phyloP scores from a whole-genome alignment of 2,888 invertebrate genomes.

The Cheilosia scutellata region DNA sequence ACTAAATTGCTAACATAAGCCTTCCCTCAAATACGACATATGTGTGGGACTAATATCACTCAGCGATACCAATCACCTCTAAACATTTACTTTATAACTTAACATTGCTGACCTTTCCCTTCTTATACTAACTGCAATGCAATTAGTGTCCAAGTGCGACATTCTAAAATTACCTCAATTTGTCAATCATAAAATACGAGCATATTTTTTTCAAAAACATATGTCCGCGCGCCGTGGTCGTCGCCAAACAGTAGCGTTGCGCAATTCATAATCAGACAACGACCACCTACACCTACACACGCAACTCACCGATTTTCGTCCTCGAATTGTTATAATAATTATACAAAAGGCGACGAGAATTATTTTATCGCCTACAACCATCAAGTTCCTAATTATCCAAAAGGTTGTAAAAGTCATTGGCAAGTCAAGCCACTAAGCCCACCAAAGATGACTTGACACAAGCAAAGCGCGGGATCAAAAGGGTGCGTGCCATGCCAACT shows the following conservation, averaged over 20 bases:
- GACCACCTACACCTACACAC: slow-evolving; percentile 30
- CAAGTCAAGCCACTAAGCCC: slow-evolving; percentile 28
- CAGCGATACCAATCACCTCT: slow-evolving; percentile 42
- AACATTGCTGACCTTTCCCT: slow-evolving; percentile 10
- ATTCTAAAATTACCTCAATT: slow-evolving; percentile 58
- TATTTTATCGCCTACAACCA: slow-evolving; percentile 65
- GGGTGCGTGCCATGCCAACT: slow-evolving; percentile 64
- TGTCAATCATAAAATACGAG: slow-evolving; percentile 69
- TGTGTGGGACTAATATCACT: slow-evolving; percentile 36
- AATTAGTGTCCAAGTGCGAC: slow-evolving; percentile 53
- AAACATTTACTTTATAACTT: slow-evolving; percentile 40
- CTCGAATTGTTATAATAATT: slow-evolving; percentile 41
- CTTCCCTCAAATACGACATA: slow-evolving; percentile 25
- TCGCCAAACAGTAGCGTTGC: too few relatives aligned
- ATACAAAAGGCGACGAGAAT: slow-evolving; percentile 65
- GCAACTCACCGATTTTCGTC: slow-evolving; percentile 58
- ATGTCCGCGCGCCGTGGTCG: slow-evolving; percentile 20
- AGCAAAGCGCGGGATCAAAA: slow-evolving; percentile 5
- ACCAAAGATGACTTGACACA: slow-evolving; percentile 16
- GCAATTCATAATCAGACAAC: neutral
- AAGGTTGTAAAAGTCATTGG: slow-evolving; percentile 39
- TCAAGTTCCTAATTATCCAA: slow-evolving; percentile 65
- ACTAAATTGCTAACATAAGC: neutral
- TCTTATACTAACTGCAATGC: neutral
- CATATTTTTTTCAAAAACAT: slow-evolving; percentile 47